Evolutionary conservation across 2,113 vertebrate genomes (phyloP), one percentile per base, ranked within the genome.

Genomic region (Penelope pileata): DNA sequence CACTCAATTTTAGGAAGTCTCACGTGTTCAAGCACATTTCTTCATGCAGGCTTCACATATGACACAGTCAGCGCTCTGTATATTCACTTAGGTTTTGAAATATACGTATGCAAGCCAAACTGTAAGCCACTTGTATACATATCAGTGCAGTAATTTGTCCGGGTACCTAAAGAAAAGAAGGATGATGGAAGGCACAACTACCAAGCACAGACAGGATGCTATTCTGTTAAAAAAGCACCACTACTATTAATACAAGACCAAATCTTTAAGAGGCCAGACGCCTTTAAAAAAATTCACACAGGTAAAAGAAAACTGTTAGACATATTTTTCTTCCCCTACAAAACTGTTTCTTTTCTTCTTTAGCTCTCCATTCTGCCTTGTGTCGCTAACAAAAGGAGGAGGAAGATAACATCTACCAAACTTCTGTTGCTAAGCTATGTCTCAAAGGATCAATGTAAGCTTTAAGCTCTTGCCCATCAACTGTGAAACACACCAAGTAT

Each of bases 161-260:
- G 63, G 3, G 38, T 4, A 48, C 21, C 47, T 43, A 23, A 32
- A 80, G 36, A 11, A 76, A 64, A 68, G 81, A 81, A 30, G 9
- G 14, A 40, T 19, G 3, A 5, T 3, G 15, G 48, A 56, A 80
- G 26, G 34, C 3, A 3, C 0, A 0, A 69, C n/a, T 70, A 75
- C 21, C 4, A 14, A 42, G 40, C 34, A 86, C 34, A 79, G 32
- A 56, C 9, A 54, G 2, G 2, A 38, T 6, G 29, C 13, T 56
- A 8, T 4, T 92, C 13, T 40, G 11, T 51, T 74, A 70, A 54
- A 26, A 79, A 59, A 81, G 72, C 10, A 42, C 30, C 4, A 48
- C 26, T 40, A 21, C 3, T 48, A 47, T 10, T 69, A 63, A 30
- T 12, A 38, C 22, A 42, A 0, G 8, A 34, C 27, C 32, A 59